Percentiles rank a stretch among this genome's conserved stretches.
These are phyloP conservation scores for Aspidiotus rigidus DNA, from an alignment of 2,888 invertebrate species.

Conservation along the genomic window DNA sequence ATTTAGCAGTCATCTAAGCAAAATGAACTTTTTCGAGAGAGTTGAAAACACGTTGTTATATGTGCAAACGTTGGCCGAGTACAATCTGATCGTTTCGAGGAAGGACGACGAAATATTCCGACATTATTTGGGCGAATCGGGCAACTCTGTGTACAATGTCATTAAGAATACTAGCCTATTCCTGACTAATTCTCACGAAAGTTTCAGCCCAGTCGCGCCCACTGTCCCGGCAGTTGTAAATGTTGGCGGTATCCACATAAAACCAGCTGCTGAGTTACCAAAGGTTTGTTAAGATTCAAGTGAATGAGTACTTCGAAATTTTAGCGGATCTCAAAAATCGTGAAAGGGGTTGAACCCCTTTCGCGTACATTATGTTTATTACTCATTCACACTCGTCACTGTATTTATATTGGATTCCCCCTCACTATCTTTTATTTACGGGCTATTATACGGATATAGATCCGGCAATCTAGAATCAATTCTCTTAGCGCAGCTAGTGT, in stretches of 20 bases:
- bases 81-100: neutral
- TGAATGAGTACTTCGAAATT: too few species aligned
- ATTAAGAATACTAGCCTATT: slow-evolving; percentile 13
- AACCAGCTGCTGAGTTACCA: neutral
- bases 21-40: slow-evolving; percentile 16
- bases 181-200: slow-evolving; percentile 8
- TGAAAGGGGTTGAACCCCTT: too few species aligned
- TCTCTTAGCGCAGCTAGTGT: too few species aligned
- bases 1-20: neutral
- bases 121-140: neutral
- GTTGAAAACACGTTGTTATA: slow-evolving; percentile 2
- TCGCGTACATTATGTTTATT: too few species aligned
- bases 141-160: neutral
- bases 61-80: neutral
- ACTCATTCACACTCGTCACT: too few species aligned
- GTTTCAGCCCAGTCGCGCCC: slow-evolving; percentile 1
- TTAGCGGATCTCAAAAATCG: too few species aligned
- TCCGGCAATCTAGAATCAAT: too few species aligned
- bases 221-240: slow-evolving; percentile 21
- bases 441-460: too few species aligned
- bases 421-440: too few species aligned
- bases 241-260: slow-evolving; percentile 19
- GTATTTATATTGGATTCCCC: too few species aligned
- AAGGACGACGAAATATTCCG: neutral
- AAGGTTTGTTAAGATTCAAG: neutral